These are phyloP conservation scores for Caenorhabditis plicata DNA, from an alignment of 2,888 invertebrate species.

Conservation along the genomic window DNA sequence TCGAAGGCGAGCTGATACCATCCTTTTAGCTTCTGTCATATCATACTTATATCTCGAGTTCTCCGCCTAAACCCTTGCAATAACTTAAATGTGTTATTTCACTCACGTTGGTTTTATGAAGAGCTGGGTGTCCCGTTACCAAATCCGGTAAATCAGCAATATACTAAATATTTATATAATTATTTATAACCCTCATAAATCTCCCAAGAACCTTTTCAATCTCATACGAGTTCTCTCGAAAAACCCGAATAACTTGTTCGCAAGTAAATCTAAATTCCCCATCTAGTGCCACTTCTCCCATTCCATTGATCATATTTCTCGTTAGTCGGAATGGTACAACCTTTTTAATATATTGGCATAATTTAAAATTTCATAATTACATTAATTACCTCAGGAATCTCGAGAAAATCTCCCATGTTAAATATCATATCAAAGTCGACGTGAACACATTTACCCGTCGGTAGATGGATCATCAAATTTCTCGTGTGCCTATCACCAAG, in stretches of 20 bases:
- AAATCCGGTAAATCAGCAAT: conserved; percentile 28
- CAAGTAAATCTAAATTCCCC: conserved; percentile 70
- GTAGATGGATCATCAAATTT: conserved; percentile 82
- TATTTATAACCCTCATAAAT: conserved; percentile 70
- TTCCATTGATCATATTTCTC: conserved; percentile 92
- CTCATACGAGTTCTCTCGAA: conserved; percentile 78
- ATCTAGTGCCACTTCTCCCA: conserved; percentile 86
- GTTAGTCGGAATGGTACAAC: conserved; percentile 82
- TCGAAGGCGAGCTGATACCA: conserved; percentile 19
- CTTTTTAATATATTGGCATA: conserved; percentile 36
- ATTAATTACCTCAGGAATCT: conserved; percentile 49
- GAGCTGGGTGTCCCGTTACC: conserved; percentile 7
- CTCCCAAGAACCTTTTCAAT: conserved; percentile 69
- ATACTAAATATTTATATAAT: conserved; percentile 2
- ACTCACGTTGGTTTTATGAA: not conserved
- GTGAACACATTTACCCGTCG: conserved; percentile 89
- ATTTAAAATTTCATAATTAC: not conserved
- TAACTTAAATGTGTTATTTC: not conserved
- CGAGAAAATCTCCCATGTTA: conserved; percentile 72
- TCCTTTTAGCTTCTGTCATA: conserved; percentile 25
- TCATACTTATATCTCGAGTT: conserved; percentile 2
- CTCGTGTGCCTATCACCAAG: conserved; percentile 60
- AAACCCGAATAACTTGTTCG: conserved; percentile 71
- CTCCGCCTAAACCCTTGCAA: no score
- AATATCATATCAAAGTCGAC: conserved; percentile 98